Percentiles rank a stretch among this genome's conserved stretches.
phyloP scores from a whole-genome alignment of 1,140 invertebrate genomes.

The Adelges cooleyi region DNA sequence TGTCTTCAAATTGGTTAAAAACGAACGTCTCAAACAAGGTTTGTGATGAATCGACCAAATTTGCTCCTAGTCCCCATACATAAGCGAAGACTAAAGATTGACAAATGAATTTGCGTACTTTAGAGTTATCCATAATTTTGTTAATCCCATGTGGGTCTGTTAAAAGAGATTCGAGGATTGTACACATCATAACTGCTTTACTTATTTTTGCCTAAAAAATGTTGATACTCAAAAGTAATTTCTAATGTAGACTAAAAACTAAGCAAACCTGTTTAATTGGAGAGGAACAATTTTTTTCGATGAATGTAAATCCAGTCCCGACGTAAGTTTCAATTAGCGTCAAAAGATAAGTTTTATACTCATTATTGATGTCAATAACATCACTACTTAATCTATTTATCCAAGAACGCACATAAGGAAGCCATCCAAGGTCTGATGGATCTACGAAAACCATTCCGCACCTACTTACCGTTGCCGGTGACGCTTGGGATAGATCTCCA shows the following conservation, averaged over 20 bases:
- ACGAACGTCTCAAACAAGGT: constrained; percentile 57
- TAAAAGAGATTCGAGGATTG: constrained; percentile 56
- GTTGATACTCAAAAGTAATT: not conserved
- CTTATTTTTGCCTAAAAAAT: constrained; percentile 59
- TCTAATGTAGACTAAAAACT: too few species aligned
- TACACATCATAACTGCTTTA: constrained; percentile 62
- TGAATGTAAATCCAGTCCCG: constrained; percentile 50
- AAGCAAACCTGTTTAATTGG: constrained; percentile 33
- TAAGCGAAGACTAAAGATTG: constrained; percentile 64
- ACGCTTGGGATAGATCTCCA: constrained; percentile 70
- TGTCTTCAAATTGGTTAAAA: constrained; percentile 54
- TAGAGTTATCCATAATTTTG: constrained; percentile 39
- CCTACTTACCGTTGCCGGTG: constrained; percentile 75
- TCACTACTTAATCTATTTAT: constrained; percentile 47
- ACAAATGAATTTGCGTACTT: constrained; percentile 48
- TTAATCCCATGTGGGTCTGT: constrained; percentile 35
- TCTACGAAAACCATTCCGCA: constrained; percentile 78
- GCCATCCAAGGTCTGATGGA: constrained; percentile 64
- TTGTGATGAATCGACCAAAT: constrained; percentile 55
- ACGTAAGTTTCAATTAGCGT: constrained; percentile 51
- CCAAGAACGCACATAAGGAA: constrained; percentile 72
- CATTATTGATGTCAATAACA: constrained; percentile 42
- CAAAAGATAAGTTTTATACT: constrained; percentile 46
- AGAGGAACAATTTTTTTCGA: constrained; percentile 50
- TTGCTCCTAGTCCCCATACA: constrained; percentile 72